Evolutionary conservation across 92 coral and sea anemone genomes (phyloP).

Genomic region (Siderastrea siderea): DNA sequence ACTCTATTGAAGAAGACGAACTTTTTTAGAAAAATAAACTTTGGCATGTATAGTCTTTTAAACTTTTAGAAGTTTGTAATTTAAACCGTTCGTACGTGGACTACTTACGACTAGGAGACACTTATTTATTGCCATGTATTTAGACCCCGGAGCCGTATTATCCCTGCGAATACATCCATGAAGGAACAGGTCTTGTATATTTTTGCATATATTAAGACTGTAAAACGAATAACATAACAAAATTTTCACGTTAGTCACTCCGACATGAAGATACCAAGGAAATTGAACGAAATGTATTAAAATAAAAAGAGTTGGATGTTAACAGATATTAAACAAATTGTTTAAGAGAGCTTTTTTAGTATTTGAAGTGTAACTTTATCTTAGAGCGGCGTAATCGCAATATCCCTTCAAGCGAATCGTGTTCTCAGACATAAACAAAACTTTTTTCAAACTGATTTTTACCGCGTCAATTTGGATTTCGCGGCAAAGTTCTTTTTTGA

Average conservation of each 20-base stretch:
- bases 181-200: conserved; percentile 78
- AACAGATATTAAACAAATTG: conserved; percentile 65
- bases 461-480: conserved; percentile 93
- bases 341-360: conserved; percentile 62
- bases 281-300: conserved; percentile 22
- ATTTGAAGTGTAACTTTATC: conserved; percentile 11
- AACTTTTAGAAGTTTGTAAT: conserved; percentile 53
- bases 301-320: conserved; percentile 24
- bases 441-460: conserved; percentile 57
- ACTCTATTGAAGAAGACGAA: conserved; percentile 92
- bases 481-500: conserved; percentile 76
- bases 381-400: not conserved
- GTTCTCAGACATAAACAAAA: conserved; percentile 78
- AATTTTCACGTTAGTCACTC: conserved; percentile 17
- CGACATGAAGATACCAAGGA: conserved; percentile 4
- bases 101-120: conserved; percentile 24
- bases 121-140: conserved; percentile 84
- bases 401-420: conserved; percentile 33
- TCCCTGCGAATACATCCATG: conserved; percentile 25
- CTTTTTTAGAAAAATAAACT: conserved; percentile 52
- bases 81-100: conserved; percentile 35
- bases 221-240: conserved; percentile 30
- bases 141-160: conserved; percentile 64
- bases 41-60: conserved; percentile 30
- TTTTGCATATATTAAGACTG: conserved; percentile 90